Percentiles rank a stretch among this genome's conserved stretches.
Evolutionary conservation across 2,797 vertebrate genomes (phyloP).

Genomic region (Sebastes steindachneri): DNA sequence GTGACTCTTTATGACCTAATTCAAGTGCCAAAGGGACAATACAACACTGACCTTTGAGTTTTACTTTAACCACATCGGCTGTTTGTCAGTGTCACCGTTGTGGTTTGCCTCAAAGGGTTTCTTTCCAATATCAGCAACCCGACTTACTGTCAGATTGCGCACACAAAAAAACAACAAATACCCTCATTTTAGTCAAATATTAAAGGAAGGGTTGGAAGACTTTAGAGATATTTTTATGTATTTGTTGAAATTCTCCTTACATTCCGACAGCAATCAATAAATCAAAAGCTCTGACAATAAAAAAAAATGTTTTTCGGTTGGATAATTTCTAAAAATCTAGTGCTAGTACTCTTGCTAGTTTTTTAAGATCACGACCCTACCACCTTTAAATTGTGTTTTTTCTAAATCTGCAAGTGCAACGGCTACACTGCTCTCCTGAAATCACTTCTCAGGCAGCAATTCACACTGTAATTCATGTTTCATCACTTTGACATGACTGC

Average conservation of each 20-base stretch:
- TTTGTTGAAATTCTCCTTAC: no score
- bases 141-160: not conserved
- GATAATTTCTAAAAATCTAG: no score
- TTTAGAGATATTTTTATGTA: no score
- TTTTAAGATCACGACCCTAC: no score
- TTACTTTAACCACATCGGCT: not conserved
- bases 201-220: not conserved
- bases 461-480: not conserved
- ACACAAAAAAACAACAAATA: not conserved
- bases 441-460: not conserved
- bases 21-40: not conserved
- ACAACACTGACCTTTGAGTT: slow-evolving; percentile 4
- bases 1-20: not conserved
- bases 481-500: not conserved
- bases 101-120: not conserved
- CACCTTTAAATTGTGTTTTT: no score
- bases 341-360: no score
- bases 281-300: no score
- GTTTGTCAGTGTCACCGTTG: not conserved
- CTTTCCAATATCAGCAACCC: not conserved
- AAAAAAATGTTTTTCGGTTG: no score
- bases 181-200: not conserved
- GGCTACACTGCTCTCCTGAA: not conserved
- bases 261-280: no score
- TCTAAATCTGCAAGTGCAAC: no score